Percentiles rank a stretch among this genome's conserved stretches.
phyloP scores from a whole-genome alignment of 2,113 vertebrate species.

The Notechis scutatus region DNA sequence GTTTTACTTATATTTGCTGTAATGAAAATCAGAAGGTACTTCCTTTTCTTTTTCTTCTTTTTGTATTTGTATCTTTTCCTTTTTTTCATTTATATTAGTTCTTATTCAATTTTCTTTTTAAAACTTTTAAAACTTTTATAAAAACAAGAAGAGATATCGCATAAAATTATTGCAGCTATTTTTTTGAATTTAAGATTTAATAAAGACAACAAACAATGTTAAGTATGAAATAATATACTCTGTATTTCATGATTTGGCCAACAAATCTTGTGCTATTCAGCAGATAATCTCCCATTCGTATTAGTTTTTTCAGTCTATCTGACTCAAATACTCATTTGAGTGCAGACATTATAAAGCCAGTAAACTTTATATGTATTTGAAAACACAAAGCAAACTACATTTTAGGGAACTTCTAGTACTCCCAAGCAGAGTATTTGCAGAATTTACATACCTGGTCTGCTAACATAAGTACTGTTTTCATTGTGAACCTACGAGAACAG shows the following conservation, averaged over 20 bases:
- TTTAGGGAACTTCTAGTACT: background rate
- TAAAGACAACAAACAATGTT: background rate
- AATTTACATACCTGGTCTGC: slow-evolving; percentile 90
- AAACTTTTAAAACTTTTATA: background rate
- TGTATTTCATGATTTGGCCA: background rate
- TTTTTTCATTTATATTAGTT: background rate
- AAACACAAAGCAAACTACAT: background rate
- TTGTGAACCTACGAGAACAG: slow-evolving; percentile 98
- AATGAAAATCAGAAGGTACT: background rate
- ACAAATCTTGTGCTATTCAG: background rate
- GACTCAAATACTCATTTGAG: slow-evolving; percentile 17
- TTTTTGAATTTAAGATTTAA: background rate
- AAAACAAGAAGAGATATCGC: background rate
- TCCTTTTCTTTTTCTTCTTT: background rate
- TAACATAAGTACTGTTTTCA: slow-evolving; percentile 99
- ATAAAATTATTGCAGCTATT: background rate
- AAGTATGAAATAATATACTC: background rate
- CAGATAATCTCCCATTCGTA: background rate
- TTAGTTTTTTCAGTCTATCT: background rate
- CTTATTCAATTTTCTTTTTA: background rate
- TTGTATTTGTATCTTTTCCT: background rate
- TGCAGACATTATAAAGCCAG: background rate
- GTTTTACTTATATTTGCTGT: background rate
- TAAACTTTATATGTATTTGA: background rate
- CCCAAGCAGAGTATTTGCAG: background rate